Base-by-base conservation (phyloP, 2,888 invertebrate genomes). In the Tipula lateralis region DNA sequence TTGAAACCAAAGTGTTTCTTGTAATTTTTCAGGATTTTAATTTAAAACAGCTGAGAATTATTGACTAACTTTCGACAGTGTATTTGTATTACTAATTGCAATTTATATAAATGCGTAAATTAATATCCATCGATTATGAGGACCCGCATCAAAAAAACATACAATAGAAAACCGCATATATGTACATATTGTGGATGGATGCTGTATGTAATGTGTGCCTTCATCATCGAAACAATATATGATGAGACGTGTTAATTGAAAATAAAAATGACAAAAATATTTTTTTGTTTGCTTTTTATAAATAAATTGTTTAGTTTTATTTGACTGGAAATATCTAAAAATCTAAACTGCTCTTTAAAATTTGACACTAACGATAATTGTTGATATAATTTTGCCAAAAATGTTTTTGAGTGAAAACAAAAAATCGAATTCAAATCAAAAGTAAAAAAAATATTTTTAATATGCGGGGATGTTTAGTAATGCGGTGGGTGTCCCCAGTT, bases 301-400 rank as follows among this genome's bases (percentile, higher is more conserved):
- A 66, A 66, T 66, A 66, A 66, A 66, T 24, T 66, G 66, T 66
- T 66, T 19, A 24, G 24, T 66, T 66, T 66, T 66, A 66, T 66
- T 66, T 66, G 66, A 66, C 66, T 19, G 66, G 44, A 50, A n/a
- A 50, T 66, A 66, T 66, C 24, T 66, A 66, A 50, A n/a, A 50
- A 50, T 50, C 44, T 50, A 50, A 50, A 66, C 24, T 24, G 66
- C 66, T 66, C 24, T 66, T 12, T 66, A 66, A 13, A 24, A 9
- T 66, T 66, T 24, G 66, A 66, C 66, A 66, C 66, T 66, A 66
- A 66, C 24, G 66, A 24, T 24, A 66, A 24, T 24, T 66, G 24
- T 66, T 66, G 66, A 66, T 66, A 66, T 66, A 6, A 66, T 66
- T 66, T 19, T 66, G 66, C 66, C 66, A 66, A 66, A 66, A 66